phyloP scores from a whole-genome alignment of 2,888 invertebrate genomes.

The Drosophila algonquin region DNA sequence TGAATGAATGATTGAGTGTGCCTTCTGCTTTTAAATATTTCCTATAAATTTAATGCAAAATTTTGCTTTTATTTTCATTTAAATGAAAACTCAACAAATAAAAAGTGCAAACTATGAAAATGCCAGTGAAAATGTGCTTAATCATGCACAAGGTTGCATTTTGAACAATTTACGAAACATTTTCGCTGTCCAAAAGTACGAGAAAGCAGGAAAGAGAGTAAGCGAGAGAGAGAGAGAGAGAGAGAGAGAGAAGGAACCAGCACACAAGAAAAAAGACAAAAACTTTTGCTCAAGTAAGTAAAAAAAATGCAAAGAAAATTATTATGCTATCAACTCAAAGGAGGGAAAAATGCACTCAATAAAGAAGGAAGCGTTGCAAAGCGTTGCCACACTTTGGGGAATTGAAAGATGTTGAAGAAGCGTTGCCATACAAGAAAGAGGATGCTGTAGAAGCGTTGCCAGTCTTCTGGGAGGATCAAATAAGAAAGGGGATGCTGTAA shows the following conservation, averaged over 20 bases:
- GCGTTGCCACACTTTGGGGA: too few relatives aligned
- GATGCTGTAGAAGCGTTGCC: neutral
- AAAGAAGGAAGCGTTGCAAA: conserved; percentile 14
- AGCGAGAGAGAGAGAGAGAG: too few relatives aligned
- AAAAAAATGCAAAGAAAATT: conserved; percentile 47
- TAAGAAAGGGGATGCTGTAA: neutral
- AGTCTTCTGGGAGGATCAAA: neutral
- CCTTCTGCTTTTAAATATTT: neutral
- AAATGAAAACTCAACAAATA: conserved; percentile 1
- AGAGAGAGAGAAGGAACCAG: conserved; percentile 28
- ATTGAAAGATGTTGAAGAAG: neutral
- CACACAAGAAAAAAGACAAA: conserved; percentile 21
- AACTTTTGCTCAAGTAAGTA: conserved; percentile 63
- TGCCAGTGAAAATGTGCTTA: conserved; percentile 54
- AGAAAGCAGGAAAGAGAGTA: conserved; percentile 12
- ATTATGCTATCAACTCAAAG: conserved; percentile 65
- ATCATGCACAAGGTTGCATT: conserved; percentile 65
- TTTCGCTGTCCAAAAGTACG: conserved; percentile 57
- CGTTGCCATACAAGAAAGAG: neutral
- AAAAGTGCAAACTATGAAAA: conserved; percentile 41
- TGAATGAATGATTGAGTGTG: conserved; percentile 49
- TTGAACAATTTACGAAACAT: conserved; percentile 45
- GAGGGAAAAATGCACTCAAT: conserved; percentile 28
- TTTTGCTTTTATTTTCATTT: conserved; percentile 26
- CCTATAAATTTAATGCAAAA: conserved; percentile 16